These are phyloP conservation scores for Brassicogethes aeneus DNA, from an alignment of 2,888 invertebrate species.

Conservation along the genomic window DNA sequence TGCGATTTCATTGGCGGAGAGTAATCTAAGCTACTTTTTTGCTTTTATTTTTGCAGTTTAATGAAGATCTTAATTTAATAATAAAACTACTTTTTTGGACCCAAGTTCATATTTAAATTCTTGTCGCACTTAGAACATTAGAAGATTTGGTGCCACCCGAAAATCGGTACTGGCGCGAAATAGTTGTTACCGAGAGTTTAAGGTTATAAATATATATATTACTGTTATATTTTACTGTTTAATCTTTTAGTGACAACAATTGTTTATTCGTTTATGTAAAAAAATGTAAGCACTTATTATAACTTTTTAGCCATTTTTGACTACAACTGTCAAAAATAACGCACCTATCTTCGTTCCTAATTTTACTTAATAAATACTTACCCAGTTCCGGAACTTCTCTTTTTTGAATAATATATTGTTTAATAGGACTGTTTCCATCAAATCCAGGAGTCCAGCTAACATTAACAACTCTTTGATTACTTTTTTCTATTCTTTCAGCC, in stretches of 20 bases:
- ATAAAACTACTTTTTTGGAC: no score
- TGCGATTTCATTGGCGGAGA: no score
- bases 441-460: constrained; percentile 94
- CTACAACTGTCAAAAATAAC: constrained; percentile 35
- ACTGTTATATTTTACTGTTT: background rate
- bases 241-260: background rate
- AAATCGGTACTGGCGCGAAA: no score
- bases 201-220: no score
- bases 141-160: no score
- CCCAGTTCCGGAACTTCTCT: constrained; percentile 82
- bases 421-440: constrained; percentile 93
- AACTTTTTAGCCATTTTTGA: no score
- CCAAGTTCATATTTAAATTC: no score
- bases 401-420: constrained; percentile 86
- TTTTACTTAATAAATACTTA: constrained; percentile 38
- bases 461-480: constrained; percentile 70
- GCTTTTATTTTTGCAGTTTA: no score
- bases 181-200: no score
- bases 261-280: background rate
- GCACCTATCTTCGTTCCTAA: constrained; percentile 17
- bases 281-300: constrained; percentile 1
- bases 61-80: no score
- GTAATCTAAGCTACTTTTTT: no score
- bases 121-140: no score
- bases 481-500: constrained; percentile 58